Conservation (phyloP, 2,797 vertebrate species). For the Intellagama lesueurii region DNA sequence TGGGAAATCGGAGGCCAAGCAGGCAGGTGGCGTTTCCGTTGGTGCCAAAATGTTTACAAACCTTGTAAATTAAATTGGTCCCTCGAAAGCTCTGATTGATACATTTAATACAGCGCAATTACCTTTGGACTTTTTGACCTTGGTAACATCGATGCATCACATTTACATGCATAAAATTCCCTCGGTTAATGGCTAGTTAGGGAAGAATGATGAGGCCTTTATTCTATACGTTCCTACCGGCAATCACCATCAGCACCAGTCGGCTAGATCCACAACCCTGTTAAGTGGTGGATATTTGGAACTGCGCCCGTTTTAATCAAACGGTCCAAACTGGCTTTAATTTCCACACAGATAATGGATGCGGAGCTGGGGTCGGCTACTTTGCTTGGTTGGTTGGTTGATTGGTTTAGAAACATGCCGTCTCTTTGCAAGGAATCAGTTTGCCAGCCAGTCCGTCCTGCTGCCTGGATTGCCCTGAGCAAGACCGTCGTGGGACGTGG, state of each 20-base stretch:
- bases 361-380: background rate
- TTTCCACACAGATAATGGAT: background rate
- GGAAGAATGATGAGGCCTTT: background rate
- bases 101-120: conserved; percentile 33
- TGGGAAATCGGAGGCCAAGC: conserved; percentile 50
- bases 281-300: background rate
- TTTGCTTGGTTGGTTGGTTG: background rate
- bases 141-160: conserved; percentile 57
- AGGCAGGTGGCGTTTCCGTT: conserved; percentile 46
- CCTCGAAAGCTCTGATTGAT: conserved; percentile 66
- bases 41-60: conserved; percentile 55
- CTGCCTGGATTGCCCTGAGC: background rate
- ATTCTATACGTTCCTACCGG: background rate
- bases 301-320: conserved; percentile 27
- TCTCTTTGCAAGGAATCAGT: conserved; percentile 31
- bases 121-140: conserved; percentile 59
- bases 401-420: background rate
- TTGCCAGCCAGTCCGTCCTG: conserved; percentile 16
- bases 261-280: background rate
- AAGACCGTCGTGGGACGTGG: conserved; percentile 2
- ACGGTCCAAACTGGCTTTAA: background rate
- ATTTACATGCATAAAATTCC: conserved; percentile 46
- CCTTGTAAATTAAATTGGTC: conserved; percentile 64
- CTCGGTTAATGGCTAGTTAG: conserved; percentile 44
- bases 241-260: background rate